A percentile compares a stretch with the other conserved stretches of the same genome.
These are phyloP conservation scores for Noctuana brunneofusca DNA, from an alignment of 2,888 invertebrate species.

Conservation along the genomic window DNA sequence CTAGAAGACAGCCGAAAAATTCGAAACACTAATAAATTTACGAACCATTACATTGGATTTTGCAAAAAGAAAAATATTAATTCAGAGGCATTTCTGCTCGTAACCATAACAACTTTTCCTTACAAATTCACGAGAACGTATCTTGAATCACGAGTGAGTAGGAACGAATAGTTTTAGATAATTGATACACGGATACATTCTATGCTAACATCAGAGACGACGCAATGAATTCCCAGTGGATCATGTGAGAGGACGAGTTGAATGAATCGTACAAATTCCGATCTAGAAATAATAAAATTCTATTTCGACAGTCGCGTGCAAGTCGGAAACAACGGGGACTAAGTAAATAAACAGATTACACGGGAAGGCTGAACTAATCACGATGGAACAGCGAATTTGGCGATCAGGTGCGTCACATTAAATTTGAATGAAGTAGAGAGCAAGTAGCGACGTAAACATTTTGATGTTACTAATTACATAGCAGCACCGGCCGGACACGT, in stretches of 20 bases:
- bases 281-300: slow-evolving; percentile 18
- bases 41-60: neutral
- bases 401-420: slow-evolving; percentile 30
- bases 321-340: slow-evolving; percentile 18
- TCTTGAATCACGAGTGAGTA: neutral
- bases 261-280: neutral
- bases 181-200: neutral
- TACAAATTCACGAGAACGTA: neutral
- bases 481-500: slow-evolving; percentile 12
- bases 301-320: neutral
- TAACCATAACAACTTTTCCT: neutral
- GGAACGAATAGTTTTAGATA: neutral
- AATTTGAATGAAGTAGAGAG: slow-evolving; percentile 29
- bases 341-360: slow-evolving; percentile 33
- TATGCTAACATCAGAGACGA: neutral
- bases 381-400: slow-evolving; percentile 2
- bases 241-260: slow-evolving; percentile 5
- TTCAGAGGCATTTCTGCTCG: neutral
- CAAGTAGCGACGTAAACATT: slow-evolving; percentile 28
- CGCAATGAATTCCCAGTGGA: neutral
- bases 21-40: neutral
- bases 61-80: neutral
- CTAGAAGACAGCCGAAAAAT: neutral
- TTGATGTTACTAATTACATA: slow-evolving; percentile 33
- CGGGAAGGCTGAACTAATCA: slow-evolving; percentile 21